These are phyloP conservation scores for Coranthus polyacanthus DNA, from an alignment of 2,797 vertebrate genomes.

Conservation along the genomic window DNA sequence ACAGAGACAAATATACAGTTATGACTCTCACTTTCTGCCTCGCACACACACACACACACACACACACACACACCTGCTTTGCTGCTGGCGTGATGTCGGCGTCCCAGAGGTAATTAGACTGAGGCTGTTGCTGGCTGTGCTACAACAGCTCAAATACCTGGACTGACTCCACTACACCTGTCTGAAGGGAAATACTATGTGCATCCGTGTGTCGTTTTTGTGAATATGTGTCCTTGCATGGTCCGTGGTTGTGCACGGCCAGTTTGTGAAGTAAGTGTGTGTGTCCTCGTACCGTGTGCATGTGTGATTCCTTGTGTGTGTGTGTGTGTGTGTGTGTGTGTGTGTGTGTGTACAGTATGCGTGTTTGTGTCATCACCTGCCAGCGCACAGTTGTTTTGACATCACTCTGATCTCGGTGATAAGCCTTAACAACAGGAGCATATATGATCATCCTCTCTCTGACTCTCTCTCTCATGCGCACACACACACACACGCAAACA, in stretches of 20 bases:
- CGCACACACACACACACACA: constrained; percentile 1
- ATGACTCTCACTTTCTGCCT: constrained; percentile 36
- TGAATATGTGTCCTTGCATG: constrained; percentile 12
- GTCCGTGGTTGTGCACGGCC: background rate
- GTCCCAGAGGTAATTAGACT: constrained; percentile 79
- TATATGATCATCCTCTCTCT: constrained; percentile 74
- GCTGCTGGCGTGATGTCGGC: constrained; percentile 66
- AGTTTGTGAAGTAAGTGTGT: constrained; percentile 10
- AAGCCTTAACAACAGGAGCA: constrained; percentile 79
- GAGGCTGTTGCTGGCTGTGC: constrained; percentile 73
- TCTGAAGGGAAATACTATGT: constrained; percentile 52
- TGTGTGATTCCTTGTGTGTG: constrained; percentile 20
- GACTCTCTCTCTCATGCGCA: constrained; percentile 15
- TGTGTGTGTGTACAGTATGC: constrained; percentile 6
- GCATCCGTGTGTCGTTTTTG: constrained; percentile 1
- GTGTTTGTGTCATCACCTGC: constrained; percentile 67
- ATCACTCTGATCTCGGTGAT: constrained; percentile 79
- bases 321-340: constrained; percentile 8
- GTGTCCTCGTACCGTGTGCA: constrained; percentile 25
- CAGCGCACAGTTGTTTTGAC: constrained; percentile 76
- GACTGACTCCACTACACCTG: constrained; percentile 71
- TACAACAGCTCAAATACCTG: constrained; percentile 77
- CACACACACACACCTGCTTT: constrained; percentile 54
- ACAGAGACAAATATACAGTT: constrained; percentile 55
- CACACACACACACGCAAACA: constrained; percentile 27